Evolutionary conservation across 37 sponge, comb jelly and placozoan species (phyloP).

Genomic region (Agelas oroides): DNA sequence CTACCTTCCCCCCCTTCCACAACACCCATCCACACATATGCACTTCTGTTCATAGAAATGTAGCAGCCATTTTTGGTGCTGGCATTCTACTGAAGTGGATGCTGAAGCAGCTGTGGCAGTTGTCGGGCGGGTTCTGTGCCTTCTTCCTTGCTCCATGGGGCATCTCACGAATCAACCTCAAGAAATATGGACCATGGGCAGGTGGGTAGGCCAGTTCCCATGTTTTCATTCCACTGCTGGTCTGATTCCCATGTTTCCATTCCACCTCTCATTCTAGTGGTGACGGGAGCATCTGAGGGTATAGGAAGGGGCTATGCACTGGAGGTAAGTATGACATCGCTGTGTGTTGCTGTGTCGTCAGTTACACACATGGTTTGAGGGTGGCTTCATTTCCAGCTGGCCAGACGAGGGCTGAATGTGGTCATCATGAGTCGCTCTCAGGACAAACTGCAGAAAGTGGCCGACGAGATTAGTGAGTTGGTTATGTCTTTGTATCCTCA

Average conservation of each 20-base stretch:
- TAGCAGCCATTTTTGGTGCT: conserved; percentile 40
- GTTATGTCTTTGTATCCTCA: too few species aligned
- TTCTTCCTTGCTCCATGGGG: conserved; percentile 53
- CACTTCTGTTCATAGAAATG: background rate
- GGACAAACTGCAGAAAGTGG: conserved; percentile 45
- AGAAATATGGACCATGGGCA: conserved; percentile 77
- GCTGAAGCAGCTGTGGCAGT: background rate
- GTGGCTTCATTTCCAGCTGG: conserved; percentile 32
- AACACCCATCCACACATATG: too few species aligned
- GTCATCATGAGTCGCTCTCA: conserved; percentile 49
- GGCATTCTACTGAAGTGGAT: conserved; percentile 4
- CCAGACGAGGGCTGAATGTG: conserved; percentile 57
- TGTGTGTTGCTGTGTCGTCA: too few species aligned
- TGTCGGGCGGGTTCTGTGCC: conserved; percentile 24
- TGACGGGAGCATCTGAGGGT: conserved; percentile 74
- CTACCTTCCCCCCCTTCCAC: too few species aligned
- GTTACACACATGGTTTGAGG: too few species aligned
- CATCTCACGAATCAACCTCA: conserved; percentile 49
- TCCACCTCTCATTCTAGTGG: conserved; percentile 19
- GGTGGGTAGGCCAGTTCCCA: conserved; percentile 25
- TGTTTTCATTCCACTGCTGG: background rate
- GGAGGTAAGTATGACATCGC: conserved; percentile 19
- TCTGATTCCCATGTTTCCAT: background rate
- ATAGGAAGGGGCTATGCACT: conserved; percentile 73
- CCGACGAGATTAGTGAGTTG: conserved; percentile 37